Percentiles rank a stretch among this genome's conserved stretches.
These are phyloP conservation scores for Pomphorhynchus laevis DNA, from an alignment of 1,140 invertebrate species.

Conservation along the genomic window DNA sequence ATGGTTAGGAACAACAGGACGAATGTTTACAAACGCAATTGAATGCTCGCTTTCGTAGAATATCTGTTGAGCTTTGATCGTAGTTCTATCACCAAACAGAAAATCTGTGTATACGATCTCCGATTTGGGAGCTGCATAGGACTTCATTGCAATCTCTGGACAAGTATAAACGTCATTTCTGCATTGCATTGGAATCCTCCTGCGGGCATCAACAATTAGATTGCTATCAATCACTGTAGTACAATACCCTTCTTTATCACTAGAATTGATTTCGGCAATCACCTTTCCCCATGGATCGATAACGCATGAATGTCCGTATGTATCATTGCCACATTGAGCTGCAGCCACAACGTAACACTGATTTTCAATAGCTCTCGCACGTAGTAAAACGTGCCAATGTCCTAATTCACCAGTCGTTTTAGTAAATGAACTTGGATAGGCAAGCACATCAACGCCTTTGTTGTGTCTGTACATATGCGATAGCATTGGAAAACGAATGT, in stretches of 20 bases:
- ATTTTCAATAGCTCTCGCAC: slow-evolving; percentile 38
- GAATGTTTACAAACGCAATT: slow-evolving; percentile 31
- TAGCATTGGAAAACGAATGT: slow-evolving; percentile 61
- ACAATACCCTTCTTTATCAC: no score
- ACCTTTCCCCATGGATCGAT: slow-evolving; percentile 59
- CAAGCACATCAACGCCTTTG: slow-evolving; percentile 44
- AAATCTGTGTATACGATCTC: no score
- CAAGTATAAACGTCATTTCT: no score
- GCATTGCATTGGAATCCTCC: no score
- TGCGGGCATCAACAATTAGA: no score
- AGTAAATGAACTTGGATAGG: slow-evolving; percentile 76
- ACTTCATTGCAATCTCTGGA: no score
- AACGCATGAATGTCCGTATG: slow-evolving; percentile 50
- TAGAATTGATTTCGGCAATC: slow-evolving; percentile 39
- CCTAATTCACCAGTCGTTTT: slow-evolving; percentile 47
- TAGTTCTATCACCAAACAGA: slow-evolving; percentile 19
- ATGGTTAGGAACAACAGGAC: slow-evolving; percentile 44
- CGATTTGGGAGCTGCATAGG: no score
- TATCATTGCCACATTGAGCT: slow-evolving; percentile 50
- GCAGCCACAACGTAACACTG: slow-evolving; percentile 41
- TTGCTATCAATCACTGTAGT: no score
- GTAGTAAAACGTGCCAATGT: slow-evolving; percentile 45
- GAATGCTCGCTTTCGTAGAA: slow-evolving; percentile 25
- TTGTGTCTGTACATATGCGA: slow-evolving; percentile 30
- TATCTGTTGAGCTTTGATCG: slow-evolving; percentile 24